Conservation (phyloP, 2,888 invertebrate genomes). For the Trichacis sp. region DNA sequence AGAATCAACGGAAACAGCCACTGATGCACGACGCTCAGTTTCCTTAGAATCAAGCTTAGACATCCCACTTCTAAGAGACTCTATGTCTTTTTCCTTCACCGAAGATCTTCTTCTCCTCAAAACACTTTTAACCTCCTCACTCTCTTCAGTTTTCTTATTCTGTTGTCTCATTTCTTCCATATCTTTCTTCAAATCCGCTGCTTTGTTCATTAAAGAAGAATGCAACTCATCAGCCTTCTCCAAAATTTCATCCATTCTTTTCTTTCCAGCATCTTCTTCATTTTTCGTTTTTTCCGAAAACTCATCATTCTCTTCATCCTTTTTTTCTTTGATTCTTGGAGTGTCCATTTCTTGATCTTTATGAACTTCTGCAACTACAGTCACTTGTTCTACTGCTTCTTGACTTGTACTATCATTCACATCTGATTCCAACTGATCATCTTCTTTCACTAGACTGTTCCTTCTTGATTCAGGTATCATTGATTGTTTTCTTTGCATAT, state of each 20-base stretch:
- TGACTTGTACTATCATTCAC: constrained; percentile 63
- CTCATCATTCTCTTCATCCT: constrained; percentile 40
- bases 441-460: neutral
- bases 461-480: constrained; percentile 22
- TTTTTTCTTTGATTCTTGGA: constrained; percentile 58
- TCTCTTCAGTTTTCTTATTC: constrained; percentile 33
- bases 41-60: constrained; percentile 44
- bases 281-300: constrained; percentile 27
- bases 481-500: constrained; percentile 9
- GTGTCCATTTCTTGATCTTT: constrained; percentile 60
- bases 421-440: constrained; percentile 42
- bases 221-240: constrained; percentile 54
- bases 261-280: constrained; percentile 36
- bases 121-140: constrained; percentile 46
- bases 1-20: constrained; percentile 19
- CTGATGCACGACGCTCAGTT: constrained; percentile 27
- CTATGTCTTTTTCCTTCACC: constrained; percentile 52
- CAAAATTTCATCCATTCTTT: constrained; percentile 53
- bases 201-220: constrained; percentile 51
- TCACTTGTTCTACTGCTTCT: constrained; percentile 60
- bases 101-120: constrained; percentile 46
- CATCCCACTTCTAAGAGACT: constrained; percentile 51
- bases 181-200: constrained; percentile 56
- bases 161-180: constrained; percentile 56
- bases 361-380: constrained; percentile 62